Base-by-base conservation (phyloP, 2,797 vertebrate species). In the Lutjanus argentimaculatus region DNA sequence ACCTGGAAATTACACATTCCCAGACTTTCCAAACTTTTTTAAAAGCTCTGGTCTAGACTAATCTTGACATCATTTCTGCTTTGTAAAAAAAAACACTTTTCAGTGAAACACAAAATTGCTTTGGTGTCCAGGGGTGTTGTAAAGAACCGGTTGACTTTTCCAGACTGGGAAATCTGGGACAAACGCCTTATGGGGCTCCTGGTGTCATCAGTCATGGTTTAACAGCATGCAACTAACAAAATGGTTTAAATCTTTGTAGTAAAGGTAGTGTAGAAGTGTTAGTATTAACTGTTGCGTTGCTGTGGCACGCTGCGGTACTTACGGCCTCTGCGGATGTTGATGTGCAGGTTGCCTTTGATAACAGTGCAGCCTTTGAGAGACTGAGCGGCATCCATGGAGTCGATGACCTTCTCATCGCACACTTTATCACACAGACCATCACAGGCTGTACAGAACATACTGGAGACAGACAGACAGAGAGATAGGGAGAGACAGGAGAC, bases 281-380 rank as follows among this genome's bases (percentile, higher is more conserved):
- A 8, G 36, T 25, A 25, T 46, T 45, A 48, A 62, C 11, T 10
- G 68, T 30, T 9, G 14, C 30, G 45, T 68, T 70, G 75, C 21
- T 64, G 66, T 36, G 75, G 57, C 12, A 43, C 42, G 14, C 63
- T 45, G 73, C 75, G 40, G 82, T 91, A 98, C 99, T 98, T 84
- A 99, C 98, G 97, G 92, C 98, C 99, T 82, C 97, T 95, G n/a
- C 97, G 97, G 95, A 99, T 99, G 93, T 98, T 99, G 92, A 99
- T 99, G 75, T 98, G 95, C 90, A 99, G 92, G 93, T 98, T 98
- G 77, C 99, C 98, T 91, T 95, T 97, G 92, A 99, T 97, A 90
- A 99, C 96, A 0, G 99, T 99, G 92, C 99, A 99, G 75, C 97
- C 98, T 92, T 98, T 97, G 56, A 99, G 95, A 89, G 97, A 97